Conservation (phyloP, 1,140 invertebrate genomes). For the Scaptomyza montana region DNA sequence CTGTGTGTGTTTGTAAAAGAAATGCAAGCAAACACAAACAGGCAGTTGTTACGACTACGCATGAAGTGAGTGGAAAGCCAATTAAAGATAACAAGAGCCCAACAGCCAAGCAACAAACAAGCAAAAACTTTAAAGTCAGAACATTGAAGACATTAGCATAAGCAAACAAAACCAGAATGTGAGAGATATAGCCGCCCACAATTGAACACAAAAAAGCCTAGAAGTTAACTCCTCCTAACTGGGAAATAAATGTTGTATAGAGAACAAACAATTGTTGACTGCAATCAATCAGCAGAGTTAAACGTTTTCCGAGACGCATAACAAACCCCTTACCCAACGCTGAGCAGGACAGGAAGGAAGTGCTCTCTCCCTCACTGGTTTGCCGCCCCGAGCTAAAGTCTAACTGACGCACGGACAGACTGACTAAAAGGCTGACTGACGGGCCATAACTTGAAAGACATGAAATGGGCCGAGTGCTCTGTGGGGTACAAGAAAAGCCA, state of each 20-base stretch:
- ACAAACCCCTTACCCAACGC: background rate
- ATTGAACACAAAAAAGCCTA: conserved; percentile 32
- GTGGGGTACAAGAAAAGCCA: conserved; percentile 38
- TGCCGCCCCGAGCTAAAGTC: conserved; percentile 45
- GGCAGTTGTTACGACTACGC: conserved; percentile 47
- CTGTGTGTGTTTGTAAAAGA: background rate
- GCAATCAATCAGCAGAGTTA: conserved; percentile 81
- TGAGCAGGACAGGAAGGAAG: conserved; percentile 64
- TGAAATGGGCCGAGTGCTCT: conserved; percentile 50
- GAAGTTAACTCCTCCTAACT: conserved; percentile 59
- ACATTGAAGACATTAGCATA: conserved; percentile 67
- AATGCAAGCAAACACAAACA: conserved; percentile 30
- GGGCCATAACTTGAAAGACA: conserved; percentile 63
- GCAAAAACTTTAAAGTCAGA: conserved; percentile 46
- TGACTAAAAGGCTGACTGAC: conserved; percentile 15
- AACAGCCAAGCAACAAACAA: conserved; percentile 4
- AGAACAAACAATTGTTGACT: conserved; percentile 81
- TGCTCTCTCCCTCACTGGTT: conserved; percentile 32
- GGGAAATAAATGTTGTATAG: conserved; percentile 78
- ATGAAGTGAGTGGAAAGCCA: conserved; percentile 74
- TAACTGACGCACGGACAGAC: conserved; percentile 3
- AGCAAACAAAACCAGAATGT: conserved; percentile 39
- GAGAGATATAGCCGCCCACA: conserved; percentile 18
- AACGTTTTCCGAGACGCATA: conserved; percentile 61
- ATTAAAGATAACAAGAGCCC: conserved; percentile 77